These are phyloP conservation scores for Psylliodes chrysocephalus DNA, from an alignment of 2,888 invertebrate species.

Conservation along the genomic window DNA sequence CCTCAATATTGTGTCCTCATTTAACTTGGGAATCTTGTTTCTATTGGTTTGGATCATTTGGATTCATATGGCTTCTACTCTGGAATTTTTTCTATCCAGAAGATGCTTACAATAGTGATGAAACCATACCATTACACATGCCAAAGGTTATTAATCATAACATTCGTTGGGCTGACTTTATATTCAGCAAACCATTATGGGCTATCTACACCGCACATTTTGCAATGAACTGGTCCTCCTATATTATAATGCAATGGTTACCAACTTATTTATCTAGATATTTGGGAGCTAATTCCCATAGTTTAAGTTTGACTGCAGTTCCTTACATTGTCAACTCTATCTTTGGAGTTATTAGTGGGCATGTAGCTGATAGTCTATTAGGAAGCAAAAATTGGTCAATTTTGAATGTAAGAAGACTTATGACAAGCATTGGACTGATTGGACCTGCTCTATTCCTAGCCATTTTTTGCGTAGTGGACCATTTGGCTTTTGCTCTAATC, in stretches of 20 bases:
- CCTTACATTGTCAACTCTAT: slow-evolving; percentile 80
- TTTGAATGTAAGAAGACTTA: slow-evolving; percentile 74
- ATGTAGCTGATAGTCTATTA: slow-evolving; percentile 74
- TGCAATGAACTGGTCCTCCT: slow-evolving; percentile 83
- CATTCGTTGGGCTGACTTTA: slow-evolving; percentile 73
- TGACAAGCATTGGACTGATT: slow-evolving; percentile 77
- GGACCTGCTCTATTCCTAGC: slow-evolving; percentile 78
- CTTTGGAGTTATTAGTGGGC: slow-evolving; percentile 76
- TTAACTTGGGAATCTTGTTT: slow-evolving; percentile 75
- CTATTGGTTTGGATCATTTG: slow-evolving; percentile 74
- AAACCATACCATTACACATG: slow-evolving; percentile 69
- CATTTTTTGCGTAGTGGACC: slow-evolving; percentile 76
- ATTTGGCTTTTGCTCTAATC: slow-evolving; percentile 74
- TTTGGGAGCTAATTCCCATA: slow-evolving; percentile 74
- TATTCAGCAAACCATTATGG: slow-evolving; percentile 77
- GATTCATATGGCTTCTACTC: slow-evolving; percentile 74
- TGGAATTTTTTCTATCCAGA: slow-evolving; percentile 75
- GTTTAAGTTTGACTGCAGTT: slow-evolving; percentile 77
- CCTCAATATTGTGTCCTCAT: slow-evolving; percentile 77
- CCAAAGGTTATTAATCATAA: slow-evolving; percentile 68
- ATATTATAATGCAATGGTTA: slow-evolving; percentile 83
- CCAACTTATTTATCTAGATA: slow-evolving; percentile 75
- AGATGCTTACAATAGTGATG: slow-evolving; percentile 63
- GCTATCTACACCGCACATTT: slow-evolving; percentile 81
- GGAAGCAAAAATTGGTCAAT: slow-evolving; percentile 70